A percentile compares a stretch with the other conserved stretches of the same genome.
These are phyloP conservation scores for Aradus depressus DNA, from an alignment of 2,888 invertebrate genomes.

Conservation along the genomic window DNA sequence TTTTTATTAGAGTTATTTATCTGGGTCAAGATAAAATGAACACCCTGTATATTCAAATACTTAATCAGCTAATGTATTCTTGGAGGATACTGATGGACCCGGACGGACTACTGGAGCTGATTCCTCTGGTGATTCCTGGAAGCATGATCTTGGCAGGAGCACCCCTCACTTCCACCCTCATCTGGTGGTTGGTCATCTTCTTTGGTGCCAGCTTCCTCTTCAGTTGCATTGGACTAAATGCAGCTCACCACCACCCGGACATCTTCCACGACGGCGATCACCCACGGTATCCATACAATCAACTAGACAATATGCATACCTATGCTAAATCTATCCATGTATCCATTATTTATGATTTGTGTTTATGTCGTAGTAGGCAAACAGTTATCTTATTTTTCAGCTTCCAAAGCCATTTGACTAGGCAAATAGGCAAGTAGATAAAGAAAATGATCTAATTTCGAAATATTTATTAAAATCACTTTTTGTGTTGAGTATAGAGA, in stretches of 20 bases:
- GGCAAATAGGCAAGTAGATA: too few relatives aligned
- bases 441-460: too few relatives aligned
- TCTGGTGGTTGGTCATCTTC: constrained; percentile 47
- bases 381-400: not conserved
- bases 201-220: constrained; percentile 49
- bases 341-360: not conserved
- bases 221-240: constrained; percentile 52
- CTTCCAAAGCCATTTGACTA: not conserved
- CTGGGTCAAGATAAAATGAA: too few relatives aligned
- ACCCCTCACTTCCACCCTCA: constrained; percentile 36
- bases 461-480: too few relatives aligned
- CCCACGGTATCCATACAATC: constrained; percentile 49
- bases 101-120: constrained; percentile 25
- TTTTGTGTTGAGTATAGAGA: too few relatives aligned
- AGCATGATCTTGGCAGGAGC: constrained; percentile 28
- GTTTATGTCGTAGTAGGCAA: not conserved
- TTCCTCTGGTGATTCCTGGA: constrained; percentile 28
- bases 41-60: too few relatives aligned
- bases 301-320: too few relatives aligned
- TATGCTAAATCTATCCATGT: too few relatives aligned
- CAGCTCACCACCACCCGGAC: constrained; percentile 68
- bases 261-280: constrained; percentile 69
- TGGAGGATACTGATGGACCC: constrained; percentile 25
- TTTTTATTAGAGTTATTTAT: too few relatives aligned
- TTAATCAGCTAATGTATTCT: constrained; percentile 13